Evolutionary conservation across 2,113 vertebrate genomes (phyloP).

Genomic region (Ceuthmochares aereus): DNA sequence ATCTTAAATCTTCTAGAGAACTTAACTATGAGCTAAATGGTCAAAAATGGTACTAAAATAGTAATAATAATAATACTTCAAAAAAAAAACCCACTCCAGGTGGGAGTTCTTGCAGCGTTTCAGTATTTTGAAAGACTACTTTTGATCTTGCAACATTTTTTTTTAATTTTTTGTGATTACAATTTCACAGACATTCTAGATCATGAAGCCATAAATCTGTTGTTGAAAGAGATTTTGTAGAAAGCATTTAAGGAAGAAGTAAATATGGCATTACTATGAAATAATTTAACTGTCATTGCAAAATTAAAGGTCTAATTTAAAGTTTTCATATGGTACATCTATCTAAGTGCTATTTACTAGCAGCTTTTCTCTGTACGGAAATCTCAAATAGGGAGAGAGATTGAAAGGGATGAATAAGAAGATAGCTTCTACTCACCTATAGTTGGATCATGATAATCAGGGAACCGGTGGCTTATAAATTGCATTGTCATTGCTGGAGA

Average conservation of each 20-base stretch:
- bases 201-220: not conserved
- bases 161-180: not conserved
- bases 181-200: rapidly evolving
- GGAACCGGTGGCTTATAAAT: slow-evolving; percentile 79
- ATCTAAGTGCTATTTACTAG: rapidly evolving
- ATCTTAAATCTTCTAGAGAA: not conserved
- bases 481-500: slow-evolving; percentile 81
- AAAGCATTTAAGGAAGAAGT: not conserved
- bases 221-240: not conserved
- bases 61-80: not conserved
- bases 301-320: not conserved
- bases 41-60: not conserved
- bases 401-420: not conserved
- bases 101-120: not conserved
- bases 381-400: not conserved
- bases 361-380: not conserved
- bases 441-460: slow-evolving; percentile 79
- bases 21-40: not conserved
- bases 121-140: not conserved
- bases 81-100: not conserved
- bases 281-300: not conserved
- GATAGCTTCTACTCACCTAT: slow-evolving; percentile 70
- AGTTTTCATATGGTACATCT: not conserved
- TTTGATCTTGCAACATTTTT: not conserved
- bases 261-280: rapidly evolving